Base-by-base conservation (phyloP, 1,140 invertebrate species). In the Phortica variegata region DNA sequence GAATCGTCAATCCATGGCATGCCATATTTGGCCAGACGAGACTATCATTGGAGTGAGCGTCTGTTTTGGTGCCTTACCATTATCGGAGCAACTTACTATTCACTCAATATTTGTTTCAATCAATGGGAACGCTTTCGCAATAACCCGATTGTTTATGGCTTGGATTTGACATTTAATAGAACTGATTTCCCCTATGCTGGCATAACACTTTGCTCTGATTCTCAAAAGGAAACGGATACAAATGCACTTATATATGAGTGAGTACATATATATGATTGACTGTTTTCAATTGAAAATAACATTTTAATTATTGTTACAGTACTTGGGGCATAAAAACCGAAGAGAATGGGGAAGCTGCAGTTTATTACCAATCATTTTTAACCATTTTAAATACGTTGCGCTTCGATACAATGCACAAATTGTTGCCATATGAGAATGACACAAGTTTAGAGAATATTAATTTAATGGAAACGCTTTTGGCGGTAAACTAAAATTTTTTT, bases 111-210 rank as follows among this genome's bases (percentile, higher is more conserved):
- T 19, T 71, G 70, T 38, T 45, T 46, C 6, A 41, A 42, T 6
- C 70, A 73, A 19, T 71, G 63, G 65, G 34, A 59, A 33, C 55
- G 70, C 16, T 73, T 54, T 52, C 65, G 63, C 2, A 40, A 73
- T 8, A 70, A 71, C 49, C 70, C 70, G 0, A 56, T 71, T 52
- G 63, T 73, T 17, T 73, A 68, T 43, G 62, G 63, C 29, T 65
- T 68, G 32, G 70, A 73, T 42, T 36, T 48, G 21, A 51, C 70
- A 53, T 48, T 43, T 70, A 13, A 61, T 49, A 21, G 56, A 52
- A 2, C 32, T 66, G 19, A 70, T 16, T 68, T 73, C 23, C 49
- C 58, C n/a, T 58, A 65, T 36, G 26, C 62, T 0, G 70, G 70
- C 0, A 23, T 71, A 0, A 73, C 70, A 0, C 39, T 73, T 5